A percentile compares a stretch with the other conserved stretches of the same genome.
Conservation (phyloP, 2,113 vertebrate genomes). For the Felis chaus region DNA sequence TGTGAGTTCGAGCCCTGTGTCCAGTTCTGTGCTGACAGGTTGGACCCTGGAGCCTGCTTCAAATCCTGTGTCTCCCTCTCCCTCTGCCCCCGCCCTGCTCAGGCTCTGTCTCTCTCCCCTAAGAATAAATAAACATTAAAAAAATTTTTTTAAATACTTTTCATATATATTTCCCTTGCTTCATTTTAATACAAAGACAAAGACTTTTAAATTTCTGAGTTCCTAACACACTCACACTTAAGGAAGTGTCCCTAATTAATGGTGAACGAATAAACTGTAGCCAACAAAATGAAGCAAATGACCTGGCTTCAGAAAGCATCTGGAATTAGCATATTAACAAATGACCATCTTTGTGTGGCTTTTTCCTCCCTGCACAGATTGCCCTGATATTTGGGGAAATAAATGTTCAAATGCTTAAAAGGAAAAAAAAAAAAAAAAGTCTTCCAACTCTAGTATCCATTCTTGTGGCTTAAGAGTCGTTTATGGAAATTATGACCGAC, state of each 20-base stretch:
- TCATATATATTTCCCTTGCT: not conserved
- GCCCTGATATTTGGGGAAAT: not conserved
- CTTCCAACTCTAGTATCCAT: conserved; percentile 32
- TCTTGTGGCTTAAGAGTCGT: conserved; percentile 70
- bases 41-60: too few relatives aligned
- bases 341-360: not conserved
- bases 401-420: not conserved
- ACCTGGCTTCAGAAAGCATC: not conserved
- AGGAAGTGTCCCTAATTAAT: not conserved
- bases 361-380: not conserved
- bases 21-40: too few relatives aligned
- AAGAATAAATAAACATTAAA: too few relatives aligned
- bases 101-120: too few relatives aligned
- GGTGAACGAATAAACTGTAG: not conserved
- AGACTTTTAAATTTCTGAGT: not conserved
- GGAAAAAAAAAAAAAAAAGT: not conserved
- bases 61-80: too few relatives aligned
- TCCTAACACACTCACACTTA: not conserved
- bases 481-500: conserved; percentile 68
- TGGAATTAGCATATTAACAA: not conserved
- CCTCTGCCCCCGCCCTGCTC: too few relatives aligned
- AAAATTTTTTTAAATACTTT: not conserved
- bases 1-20: too few relatives aligned
- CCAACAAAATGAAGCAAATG: not conserved
- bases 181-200: not conserved